Evolutionary conservation across 2,797 vertebrate species (phyloP), one percentile per base, ranked within the genome.

Genomic region (Myotis myotis): DNA sequence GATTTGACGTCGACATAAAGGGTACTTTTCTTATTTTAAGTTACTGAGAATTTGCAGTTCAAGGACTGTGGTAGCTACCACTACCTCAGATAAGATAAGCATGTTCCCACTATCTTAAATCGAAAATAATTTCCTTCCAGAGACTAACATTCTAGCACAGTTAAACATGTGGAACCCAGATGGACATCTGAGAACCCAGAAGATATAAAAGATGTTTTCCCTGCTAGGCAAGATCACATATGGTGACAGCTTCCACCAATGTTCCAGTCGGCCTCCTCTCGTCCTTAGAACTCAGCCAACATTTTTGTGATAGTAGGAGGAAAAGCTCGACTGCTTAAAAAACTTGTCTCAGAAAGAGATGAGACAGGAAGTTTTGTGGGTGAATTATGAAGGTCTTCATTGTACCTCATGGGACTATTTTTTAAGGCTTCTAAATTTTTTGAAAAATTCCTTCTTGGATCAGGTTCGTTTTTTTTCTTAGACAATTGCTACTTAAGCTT

Each of bases 301-400:
- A 25, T 79, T 86, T 82, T 78, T 88, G 51, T 71, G 79, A 93
- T 33, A 23, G 9, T 2, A 84, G 19, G 3, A 5, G 49, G 51
- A 93, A 62, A 38, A 94, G 78, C 75, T 91, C 23, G 9, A 78
- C 23, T 74, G 15, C 64, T 93, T 70, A 64, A 70, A 91, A 93
- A 70, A 60, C 55, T 60, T 90, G 62, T 11, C 33, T 71, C 25
- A 33, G 13, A 87, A 64, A 96, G 28, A 22, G 9, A 72, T 83
- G 66, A 94, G 38, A 64, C 22, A 78, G 71, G 55, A 57, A 66
- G 19, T n/a, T 44, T 72, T 25, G 11, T 55, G 55, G 16, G 17
- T 30, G n/a, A 92, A 91, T 36, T 20, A 30, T 22, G 19, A 70
- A 81, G 10, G 4, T 78, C 12, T 93, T 94, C 36, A 66, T 36